Evolutionary conservation across 2,797 vertebrate genomes (phyloP).

Genomic region (Holocentrus rufus): DNA sequence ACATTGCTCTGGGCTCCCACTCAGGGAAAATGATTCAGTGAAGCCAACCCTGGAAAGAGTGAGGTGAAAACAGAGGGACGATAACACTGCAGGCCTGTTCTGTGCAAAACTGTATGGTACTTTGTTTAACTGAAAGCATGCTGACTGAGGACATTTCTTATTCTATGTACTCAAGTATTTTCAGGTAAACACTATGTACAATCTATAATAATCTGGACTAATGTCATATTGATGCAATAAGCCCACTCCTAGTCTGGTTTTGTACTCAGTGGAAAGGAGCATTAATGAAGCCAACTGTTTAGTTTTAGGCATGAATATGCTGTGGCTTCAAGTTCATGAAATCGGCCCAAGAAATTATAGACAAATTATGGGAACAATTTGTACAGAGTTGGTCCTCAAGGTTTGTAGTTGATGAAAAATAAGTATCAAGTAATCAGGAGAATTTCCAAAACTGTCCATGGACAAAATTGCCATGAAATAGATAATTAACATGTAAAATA

Average conservation of each 20-base stretch:
- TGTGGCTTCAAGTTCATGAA: background rate
- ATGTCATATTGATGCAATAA: background rate
- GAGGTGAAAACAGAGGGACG: constrained; percentile 43
- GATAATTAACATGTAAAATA: background rate
- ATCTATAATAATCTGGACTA: background rate
- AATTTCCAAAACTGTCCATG: background rate
- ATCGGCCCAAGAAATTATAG: background rate
- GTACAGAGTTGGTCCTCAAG: background rate
- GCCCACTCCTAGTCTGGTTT: background rate
- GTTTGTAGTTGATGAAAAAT: background rate
- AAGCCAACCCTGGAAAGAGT: constrained; percentile 39
- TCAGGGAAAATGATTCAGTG: constrained; percentile 45
- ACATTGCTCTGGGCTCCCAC: constrained; percentile 39
- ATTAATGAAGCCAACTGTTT: constrained; percentile 9
- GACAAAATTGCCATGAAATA: too few species aligned
- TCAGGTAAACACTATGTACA: background rate
- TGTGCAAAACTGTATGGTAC: constrained; percentile 8
- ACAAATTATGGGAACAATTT: constrained; percentile 8
- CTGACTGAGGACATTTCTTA: constrained; percentile 10
- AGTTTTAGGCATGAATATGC: background rate
- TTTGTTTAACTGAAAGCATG: constrained; percentile 21
- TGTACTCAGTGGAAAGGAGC: background rate
- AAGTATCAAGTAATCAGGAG: background rate
- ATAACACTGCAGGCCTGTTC: constrained; percentile 21
- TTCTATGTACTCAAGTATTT: background rate